A percentile compares a stretch with the other conserved stretches of the same genome.
Conservation (phyloP, 2,888 invertebrate species). For the Drosophila neonasuta region DNA sequence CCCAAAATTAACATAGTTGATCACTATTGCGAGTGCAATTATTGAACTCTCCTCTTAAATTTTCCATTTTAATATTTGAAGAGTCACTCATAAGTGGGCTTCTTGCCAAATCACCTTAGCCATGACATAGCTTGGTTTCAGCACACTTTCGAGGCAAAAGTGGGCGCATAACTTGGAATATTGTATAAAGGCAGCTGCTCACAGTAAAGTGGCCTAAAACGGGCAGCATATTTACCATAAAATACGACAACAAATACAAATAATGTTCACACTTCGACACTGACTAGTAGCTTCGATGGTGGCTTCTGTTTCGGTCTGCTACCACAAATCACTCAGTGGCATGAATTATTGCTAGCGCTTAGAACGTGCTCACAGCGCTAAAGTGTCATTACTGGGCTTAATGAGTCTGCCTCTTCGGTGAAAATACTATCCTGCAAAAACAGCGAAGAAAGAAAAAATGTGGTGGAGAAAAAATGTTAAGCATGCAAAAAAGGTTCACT, state of each 20-base stretch:
- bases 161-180: conserved; percentile 14
- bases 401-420: conserved; percentile 59
- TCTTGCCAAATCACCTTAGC: not conserved
- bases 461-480: conserved; percentile 52
- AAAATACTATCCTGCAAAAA: conserved; percentile 13
- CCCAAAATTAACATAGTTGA: not conserved
- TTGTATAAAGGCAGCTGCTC: conserved; percentile 40
- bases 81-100: not conserved
- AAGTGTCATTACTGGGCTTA: conserved; percentile 76
- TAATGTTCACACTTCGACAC: conserved; percentile 69
- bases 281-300: conserved; percentile 46
- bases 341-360: conserved; percentile 76
- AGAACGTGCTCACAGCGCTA: conserved; percentile 76
- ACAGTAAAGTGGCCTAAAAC: conserved; percentile 19
- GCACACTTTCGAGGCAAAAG: not conserved
- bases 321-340: conserved; percentile 79
- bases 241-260: conserved; percentile 58
- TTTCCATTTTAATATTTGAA: conserved; percentile 12
- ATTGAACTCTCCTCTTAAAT: conserved; percentile 10
- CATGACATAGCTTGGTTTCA: not conserved
- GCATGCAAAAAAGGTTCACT: conserved; percentile 52
- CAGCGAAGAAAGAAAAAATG: conserved; percentile 8
- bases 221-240: conserved; percentile 47
- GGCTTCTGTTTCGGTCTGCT: conserved; percentile 35
- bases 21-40: conserved; percentile 12